Conservation (phyloP, 1,140 invertebrate genomes). For the Pinna nobilis region DNA sequence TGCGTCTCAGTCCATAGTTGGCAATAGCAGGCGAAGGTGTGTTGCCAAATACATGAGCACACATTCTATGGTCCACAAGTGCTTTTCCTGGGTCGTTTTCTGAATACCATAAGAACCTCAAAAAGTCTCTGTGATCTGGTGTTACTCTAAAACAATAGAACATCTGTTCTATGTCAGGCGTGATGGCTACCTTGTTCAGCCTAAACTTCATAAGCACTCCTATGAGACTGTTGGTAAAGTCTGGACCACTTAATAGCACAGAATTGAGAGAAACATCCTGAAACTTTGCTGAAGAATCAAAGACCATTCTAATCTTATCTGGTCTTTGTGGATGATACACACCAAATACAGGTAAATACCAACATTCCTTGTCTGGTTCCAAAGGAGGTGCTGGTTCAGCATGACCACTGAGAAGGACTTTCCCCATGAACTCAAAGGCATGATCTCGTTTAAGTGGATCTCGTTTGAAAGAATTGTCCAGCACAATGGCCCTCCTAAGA, state of each 20-base stretch:
- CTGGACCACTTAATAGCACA: conserved; percentile 4
- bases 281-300: conserved; percentile 13
- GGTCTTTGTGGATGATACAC: conserved; percentile 9
- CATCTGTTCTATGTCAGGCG: conserved; percentile 31
- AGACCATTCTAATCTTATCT: conserved; percentile 9
- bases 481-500: neutral
- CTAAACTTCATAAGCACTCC: neutral
- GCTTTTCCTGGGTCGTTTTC: conserved; percentile 4
- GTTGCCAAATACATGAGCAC: too few species aligned
- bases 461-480: conserved; percentile 7
- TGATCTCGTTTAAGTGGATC: conserved; percentile 9
- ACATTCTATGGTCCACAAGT: neutral
- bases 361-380: neutral
- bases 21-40: conserved; percentile 11
- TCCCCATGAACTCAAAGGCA: conserved; percentile 27
- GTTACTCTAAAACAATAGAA: conserved; percentile 22
- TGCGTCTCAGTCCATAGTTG: neutral
- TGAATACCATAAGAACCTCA: conserved; percentile 20
- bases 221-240: conserved; percentile 7
- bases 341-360: conserved; percentile 1
- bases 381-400: conserved; percentile 26
- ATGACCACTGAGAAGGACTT: conserved; percentile 17
- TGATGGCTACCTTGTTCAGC: neutral
- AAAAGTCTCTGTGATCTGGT: conserved; percentile 19
- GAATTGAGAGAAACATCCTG: conserved; percentile 3